Percentiles rank a stretch among this genome's conserved stretches.
Conservation (phyloP, 2,113 vertebrate genomes). For the Aepyceros melampus region DNA sequence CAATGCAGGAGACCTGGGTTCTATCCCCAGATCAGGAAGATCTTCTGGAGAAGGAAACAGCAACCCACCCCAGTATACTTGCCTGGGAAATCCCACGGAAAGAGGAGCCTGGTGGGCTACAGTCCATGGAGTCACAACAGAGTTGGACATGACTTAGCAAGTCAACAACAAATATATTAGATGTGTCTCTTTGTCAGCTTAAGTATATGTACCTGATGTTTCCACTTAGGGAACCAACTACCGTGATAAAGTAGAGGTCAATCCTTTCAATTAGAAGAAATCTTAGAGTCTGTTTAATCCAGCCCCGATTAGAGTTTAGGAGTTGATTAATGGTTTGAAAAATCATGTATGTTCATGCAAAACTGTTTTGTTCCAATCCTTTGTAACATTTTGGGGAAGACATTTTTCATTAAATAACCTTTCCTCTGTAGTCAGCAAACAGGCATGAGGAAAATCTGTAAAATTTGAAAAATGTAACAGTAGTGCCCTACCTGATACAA, state of each 20-base stretch:
- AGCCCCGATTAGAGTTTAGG: background rate
- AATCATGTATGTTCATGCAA: background rate
- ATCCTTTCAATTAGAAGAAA: background rate
- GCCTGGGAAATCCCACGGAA: background rate
- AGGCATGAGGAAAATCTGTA: background rate
- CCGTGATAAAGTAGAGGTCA: background rate
- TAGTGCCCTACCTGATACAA: background rate
- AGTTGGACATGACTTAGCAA: background rate
- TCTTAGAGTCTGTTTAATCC: background rate
- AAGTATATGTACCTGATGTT: background rate
- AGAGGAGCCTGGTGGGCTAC: background rate
- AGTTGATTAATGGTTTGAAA: background rate
- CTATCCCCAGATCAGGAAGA: background rate
- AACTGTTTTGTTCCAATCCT: background rate
- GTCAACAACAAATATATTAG: background rate
- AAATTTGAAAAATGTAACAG: background rate
- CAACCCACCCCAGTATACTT: background rate
- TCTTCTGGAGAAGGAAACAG: background rate
- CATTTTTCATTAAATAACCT: background rate
- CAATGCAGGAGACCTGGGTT: background rate
- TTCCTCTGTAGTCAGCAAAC: background rate
- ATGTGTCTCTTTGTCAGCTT: background rate
- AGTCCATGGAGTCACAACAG: background rate
- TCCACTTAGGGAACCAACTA: background rate
- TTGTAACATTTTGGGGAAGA: background rate